phyloP scores from a whole-genome alignment of 2,113 vertebrate genomes.

The Phrynosoma platyrhinos region DNA sequence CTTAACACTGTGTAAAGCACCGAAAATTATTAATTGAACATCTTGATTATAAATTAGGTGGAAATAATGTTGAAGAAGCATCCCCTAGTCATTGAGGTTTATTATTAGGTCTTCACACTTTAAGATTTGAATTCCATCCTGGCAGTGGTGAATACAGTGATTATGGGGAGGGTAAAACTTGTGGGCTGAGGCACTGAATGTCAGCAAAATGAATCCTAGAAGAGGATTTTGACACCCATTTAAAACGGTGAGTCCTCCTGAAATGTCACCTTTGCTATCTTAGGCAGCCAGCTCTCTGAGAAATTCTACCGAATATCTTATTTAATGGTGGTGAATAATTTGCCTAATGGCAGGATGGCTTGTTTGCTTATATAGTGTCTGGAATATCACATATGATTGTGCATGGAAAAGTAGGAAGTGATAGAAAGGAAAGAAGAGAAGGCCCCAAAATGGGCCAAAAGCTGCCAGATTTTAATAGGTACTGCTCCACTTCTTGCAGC shows the following conservation, averaged over 20 bases:
- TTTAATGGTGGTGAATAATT: constrained; percentile 61
- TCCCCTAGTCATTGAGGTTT: constrained; percentile 78
- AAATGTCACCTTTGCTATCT: constrained; percentile 66
- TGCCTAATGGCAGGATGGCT: constrained; percentile 45
- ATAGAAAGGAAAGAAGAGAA: neutral
- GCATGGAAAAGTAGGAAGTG: neutral
- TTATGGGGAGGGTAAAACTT: constrained; percentile 59
- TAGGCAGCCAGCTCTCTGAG: constrained; percentile 48
- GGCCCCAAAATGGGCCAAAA: neutral
- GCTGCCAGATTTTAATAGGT: neutral
- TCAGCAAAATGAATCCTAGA: constrained; percentile 73
- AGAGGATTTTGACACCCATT: constrained; percentile 60
- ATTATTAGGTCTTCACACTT: constrained; percentile 76
- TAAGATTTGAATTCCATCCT: constrained; percentile 77
- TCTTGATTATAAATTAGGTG: constrained; percentile 87
- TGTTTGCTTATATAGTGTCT: neutral
- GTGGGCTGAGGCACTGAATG: constrained; percentile 73
- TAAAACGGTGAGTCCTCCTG: constrained; percentile 67
- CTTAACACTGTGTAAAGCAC: constrained; percentile 81
- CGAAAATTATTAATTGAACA: constrained; percentile 85
- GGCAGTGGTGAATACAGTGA: constrained; percentile 78
- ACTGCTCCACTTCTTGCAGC: no score
- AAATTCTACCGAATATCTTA: constrained; percentile 52
- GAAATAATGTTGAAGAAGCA: constrained; percentile 86
- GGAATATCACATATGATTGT: neutral